Base-by-base conservation (phyloP, 2,888 invertebrate species). In the Euproctis similis region DNA sequence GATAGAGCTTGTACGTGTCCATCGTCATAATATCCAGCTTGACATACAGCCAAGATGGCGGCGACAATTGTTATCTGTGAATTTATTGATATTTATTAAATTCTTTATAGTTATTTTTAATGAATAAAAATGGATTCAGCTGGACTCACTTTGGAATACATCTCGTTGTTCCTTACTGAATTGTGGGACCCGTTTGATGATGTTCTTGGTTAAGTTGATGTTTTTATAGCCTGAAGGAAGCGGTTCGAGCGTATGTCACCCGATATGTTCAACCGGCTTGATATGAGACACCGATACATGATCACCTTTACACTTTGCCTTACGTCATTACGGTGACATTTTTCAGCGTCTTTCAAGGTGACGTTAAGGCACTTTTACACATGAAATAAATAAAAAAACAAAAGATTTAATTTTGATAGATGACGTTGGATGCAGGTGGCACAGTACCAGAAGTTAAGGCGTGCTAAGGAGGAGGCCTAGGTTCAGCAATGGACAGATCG, bases 141-240 rank as follows among this genome's bases (percentile, higher is more conserved):
- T n/a, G n/a, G n/a, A n/a, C 78, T 80, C 54, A 84, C 82, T 81
- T 76, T 75, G 41, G 66, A 61, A 59, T 66, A 76, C 84, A 84
- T 84, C 67, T 66, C 76, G 75, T 54, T 63, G 55, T 67, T 55
- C 46, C 60, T 49, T 59, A 53, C 52, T 62, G 68, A 63, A 63
- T 55, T 59, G 46, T 58, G 54, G 64, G 55, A 54, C 60, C 61
- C 68, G 63, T 72, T 72, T 84, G 82, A 67, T 80, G 67, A 58
- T 52, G 60, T 57, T 46, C 52, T 53, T 39, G 43, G 53, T 47
- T 55, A 59, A 64, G 59, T 65, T 68, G 69, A 69, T 70, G 69
- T 71, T 84, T 82, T 80, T 82, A 84, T 84, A 84, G 68, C 45
- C 56, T 46, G 56, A 59, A 66, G 59, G 66, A 60, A 62, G 51